phyloP scores from a whole-genome alignment of 2,113 vertebrate species.

The Loxodonta africana region DNA sequence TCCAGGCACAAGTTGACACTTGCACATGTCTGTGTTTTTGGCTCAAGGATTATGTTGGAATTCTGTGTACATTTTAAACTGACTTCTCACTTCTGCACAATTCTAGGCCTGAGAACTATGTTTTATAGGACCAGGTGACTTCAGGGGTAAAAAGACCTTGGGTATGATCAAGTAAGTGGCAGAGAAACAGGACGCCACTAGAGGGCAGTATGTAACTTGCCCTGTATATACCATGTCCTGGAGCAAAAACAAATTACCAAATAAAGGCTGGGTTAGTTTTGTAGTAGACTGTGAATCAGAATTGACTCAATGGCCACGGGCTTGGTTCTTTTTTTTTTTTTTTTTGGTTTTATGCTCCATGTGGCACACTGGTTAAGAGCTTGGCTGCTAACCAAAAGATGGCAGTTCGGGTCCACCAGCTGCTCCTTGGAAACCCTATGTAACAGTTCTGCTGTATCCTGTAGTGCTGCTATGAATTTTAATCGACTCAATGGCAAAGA shows the following conservation, averaged over 20 bases:
- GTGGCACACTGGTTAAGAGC: no score
- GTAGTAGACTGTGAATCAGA: neutral
- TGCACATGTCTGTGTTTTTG: conserved; percentile 11
- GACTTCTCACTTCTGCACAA: conserved; percentile 15
- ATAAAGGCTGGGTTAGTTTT: conserved; percentile 45
- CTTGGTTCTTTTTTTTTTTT: no score
- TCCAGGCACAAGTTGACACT: neutral
- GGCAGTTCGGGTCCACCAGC: no score
- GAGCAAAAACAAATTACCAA: neutral
- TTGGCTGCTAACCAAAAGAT: no score
- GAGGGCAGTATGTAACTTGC: conserved; percentile 24
- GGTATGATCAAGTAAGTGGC: neutral
- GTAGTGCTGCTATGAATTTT: no score
- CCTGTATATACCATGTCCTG: neutral
- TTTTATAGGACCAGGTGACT: neutral
- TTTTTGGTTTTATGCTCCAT: no score
- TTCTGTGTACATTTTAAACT: conserved; percentile 56
- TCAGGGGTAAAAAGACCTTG: neutral
- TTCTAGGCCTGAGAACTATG: conserved; percentile 43
- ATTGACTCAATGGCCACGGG: no score
- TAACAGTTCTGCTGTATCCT: no score
- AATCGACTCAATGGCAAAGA: no score
- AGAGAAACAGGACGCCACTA: neutral
- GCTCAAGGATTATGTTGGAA: conserved; percentile 14
- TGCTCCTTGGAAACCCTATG: no score